Evolutionary conservation across 2,888 invertebrate species (phyloP).

Genomic region (Orthosia incerta): DNA sequence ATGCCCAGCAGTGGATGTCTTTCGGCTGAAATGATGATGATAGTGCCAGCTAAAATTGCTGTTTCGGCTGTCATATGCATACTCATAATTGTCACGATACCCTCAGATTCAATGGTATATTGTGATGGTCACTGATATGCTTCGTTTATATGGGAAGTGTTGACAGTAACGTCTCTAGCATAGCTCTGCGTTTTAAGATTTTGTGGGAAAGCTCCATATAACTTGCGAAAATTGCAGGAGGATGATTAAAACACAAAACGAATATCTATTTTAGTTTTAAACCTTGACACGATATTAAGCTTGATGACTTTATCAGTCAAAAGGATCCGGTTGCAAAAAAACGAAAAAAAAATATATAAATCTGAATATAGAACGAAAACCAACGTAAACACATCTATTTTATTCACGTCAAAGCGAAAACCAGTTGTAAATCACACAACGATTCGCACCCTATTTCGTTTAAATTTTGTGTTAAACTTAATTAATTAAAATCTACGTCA

Average conservation of each 20-base stretch:
- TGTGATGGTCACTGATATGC: too few relatives aligned
- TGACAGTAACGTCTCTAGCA: too few relatives aligned
- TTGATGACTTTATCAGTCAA: conserved; percentile 25
- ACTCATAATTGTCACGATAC: too few relatives aligned
- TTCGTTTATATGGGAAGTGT: too few relatives aligned
- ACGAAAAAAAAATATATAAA: neutral
- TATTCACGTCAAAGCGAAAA: conserved; percentile 37
- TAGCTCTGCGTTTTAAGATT: too few relatives aligned
- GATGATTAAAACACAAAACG: neutral
- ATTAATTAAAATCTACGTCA: conserved; percentile 25
- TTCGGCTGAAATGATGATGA: too few relatives aligned
- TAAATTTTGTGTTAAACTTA: conserved; percentile 28
- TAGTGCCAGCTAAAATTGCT: too few relatives aligned
- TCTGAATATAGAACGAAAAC: neutral
- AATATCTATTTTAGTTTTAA: conserved; percentile 2
- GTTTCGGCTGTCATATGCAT: too few relatives aligned
- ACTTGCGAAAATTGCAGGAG: too few relatives aligned
- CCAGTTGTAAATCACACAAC: conserved; percentile 47
- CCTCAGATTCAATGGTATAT: too few relatives aligned
- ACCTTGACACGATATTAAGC: neutral
- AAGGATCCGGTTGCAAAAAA: conserved; percentile 22
- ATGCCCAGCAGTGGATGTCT: too few relatives aligned
- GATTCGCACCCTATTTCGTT: conserved; percentile 14
- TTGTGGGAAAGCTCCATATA: too few relatives aligned
- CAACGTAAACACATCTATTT: conserved; percentile 37